Conservation (phyloP, 2,113 vertebrate species). For the Brachypodius melanocephalos region DNA sequence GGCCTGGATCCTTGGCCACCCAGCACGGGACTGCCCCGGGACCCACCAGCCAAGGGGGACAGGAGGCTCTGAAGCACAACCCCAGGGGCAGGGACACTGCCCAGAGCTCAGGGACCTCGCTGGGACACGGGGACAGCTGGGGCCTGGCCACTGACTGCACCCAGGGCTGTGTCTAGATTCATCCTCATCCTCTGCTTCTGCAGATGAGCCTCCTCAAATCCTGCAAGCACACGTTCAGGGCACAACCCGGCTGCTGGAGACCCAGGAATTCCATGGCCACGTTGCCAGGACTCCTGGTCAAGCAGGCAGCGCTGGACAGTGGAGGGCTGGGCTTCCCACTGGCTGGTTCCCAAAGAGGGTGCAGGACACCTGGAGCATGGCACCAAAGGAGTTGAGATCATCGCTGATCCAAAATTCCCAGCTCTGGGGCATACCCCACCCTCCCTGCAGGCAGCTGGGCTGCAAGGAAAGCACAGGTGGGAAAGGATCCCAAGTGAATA, state of each 20-base stretch:
- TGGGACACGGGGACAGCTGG: not conserved
- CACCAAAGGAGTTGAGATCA: not conserved
- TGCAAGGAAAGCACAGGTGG: not conserved
- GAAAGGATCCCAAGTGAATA: slow-evolving; percentile 9
- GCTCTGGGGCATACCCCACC: not conserved
- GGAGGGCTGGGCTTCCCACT: not conserved
- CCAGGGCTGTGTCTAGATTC: not conserved
- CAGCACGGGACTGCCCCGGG: not conserved
- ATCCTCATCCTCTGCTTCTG: not conserved
- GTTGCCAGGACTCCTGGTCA: not conserved
- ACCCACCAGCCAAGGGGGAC: slow-evolving; percentile 46
- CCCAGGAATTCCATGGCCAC: not conserved
- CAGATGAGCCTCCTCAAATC: not conserved
- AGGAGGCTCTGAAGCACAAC: slow-evolving; percentile 13
- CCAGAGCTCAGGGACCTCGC: not conserved
- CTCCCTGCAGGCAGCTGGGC: slow-evolving; percentile 3
- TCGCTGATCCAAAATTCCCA: not conserved
- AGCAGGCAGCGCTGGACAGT: not conserved
- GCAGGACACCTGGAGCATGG: not conserved
- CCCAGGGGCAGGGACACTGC: not conserved
- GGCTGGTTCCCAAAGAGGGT: not conserved
- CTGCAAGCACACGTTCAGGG: not conserved
- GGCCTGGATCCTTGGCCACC: slow-evolving; percentile 60
- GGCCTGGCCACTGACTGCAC: not conserved
- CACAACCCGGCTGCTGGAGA: not conserved